Evolutionary conservation across 2,888 invertebrate species (phyloP).

Genomic region (Phyto melanocephala): DNA sequence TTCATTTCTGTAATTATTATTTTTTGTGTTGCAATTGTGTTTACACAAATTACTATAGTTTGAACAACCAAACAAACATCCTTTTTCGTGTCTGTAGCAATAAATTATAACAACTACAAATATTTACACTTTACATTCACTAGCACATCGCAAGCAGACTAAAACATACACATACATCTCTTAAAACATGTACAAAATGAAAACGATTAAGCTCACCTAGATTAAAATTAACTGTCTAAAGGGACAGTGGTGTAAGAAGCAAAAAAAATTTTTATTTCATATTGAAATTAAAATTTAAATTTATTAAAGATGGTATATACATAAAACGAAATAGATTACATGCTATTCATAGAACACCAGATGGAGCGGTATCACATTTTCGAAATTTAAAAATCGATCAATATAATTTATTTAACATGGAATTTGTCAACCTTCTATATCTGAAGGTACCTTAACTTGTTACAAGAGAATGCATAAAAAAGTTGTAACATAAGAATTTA

Average conservation of each 20-base stretch:
- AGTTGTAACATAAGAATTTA: too few species aligned
- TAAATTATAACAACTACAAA: conserved; percentile 40
- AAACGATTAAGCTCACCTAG: conserved; percentile 20
- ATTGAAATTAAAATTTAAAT: too few species aligned
- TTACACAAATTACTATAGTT: not conserved
- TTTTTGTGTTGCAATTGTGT: not conserved
- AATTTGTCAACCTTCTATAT: too few species aligned
- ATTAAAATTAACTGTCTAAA: not conserved
- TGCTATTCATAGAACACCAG: too few species aligned
- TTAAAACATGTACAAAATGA: not conserved
- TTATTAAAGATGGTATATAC: too few species aligned
- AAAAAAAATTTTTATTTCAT: too few species aligned
- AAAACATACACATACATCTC: not conserved
- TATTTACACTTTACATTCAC: not conserved
- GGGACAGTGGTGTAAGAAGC: not conserved
- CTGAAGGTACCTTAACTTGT: too few species aligned
- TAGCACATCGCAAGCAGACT: not conserved
- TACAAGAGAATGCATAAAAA: too few species aligned
- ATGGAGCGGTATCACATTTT: too few species aligned
- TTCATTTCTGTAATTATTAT: not conserved
- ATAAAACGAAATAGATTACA: too few species aligned
- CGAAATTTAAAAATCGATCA: too few species aligned
- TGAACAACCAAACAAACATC: conserved; percentile 24
- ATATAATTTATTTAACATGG: too few species aligned
- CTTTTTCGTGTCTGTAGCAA: conserved; percentile 36